phyloP scores from a whole-genome alignment of 1,140 invertebrate genomes.

The Eurosta solidaginis region DNA sequence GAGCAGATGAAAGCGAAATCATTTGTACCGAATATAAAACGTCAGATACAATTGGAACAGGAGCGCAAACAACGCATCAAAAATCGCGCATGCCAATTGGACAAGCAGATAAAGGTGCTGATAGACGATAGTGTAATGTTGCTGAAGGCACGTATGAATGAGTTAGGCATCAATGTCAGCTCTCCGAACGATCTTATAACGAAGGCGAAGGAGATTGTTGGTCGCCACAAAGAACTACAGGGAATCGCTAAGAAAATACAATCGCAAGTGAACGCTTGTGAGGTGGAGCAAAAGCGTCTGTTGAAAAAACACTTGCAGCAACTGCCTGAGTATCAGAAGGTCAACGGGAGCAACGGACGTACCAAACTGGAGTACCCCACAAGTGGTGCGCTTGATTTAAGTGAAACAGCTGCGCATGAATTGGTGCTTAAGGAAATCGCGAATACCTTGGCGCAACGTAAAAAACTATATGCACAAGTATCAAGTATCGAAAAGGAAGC shows the following conservation, averaged over 20 bases:
- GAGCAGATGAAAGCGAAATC: constrained; percentile 78
- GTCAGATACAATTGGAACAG: constrained; percentile 82
- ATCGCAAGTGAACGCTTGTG: constrained; percentile 70
- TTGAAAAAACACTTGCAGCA: constrained; percentile 70
- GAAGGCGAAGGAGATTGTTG: constrained; percentile 91
- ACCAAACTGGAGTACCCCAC: constrained; percentile 46
- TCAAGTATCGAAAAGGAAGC: constrained; percentile 77
- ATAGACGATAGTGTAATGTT: constrained; percentile 91
- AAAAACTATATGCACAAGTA: constrained; percentile 79
- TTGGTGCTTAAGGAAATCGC: constrained; percentile 84
- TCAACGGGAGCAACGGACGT: constrained; percentile 43
- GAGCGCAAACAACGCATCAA: constrained; percentile 81
- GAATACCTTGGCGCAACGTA: constrained; percentile 77
- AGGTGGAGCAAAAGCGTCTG: constrained; percentile 74
- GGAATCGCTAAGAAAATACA: constrained; percentile 82
- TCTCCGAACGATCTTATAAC: constrained; percentile 82
- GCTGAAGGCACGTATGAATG: constrained; percentile 86
- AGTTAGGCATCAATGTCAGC: constrained; percentile 84
- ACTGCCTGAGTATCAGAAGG: constrained; percentile 65
- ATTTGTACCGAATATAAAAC: constrained; percentile 73
- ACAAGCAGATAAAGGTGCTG: constrained; percentile 88
- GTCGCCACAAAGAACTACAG: constrained; percentile 88
- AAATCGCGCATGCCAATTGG: constrained; percentile 79
- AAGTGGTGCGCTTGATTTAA: constrained; percentile 60
- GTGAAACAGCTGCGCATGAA: constrained; percentile 74